Evolutionary conservation across 1,140 invertebrate genomes (phyloP), one percentile per base, ranked within the genome.

Genomic region (Drosophila paulistorum): DNA sequence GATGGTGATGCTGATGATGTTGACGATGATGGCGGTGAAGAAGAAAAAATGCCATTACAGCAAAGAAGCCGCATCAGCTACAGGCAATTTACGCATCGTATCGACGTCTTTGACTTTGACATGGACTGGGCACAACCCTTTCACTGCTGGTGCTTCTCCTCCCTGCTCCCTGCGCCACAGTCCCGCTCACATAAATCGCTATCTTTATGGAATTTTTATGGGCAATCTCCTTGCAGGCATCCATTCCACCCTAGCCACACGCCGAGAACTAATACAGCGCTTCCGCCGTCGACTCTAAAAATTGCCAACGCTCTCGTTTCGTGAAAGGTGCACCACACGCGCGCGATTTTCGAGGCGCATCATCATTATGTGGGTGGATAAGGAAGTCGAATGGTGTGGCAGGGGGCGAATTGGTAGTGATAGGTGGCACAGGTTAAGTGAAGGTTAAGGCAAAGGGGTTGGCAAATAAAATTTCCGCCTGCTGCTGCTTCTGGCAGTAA

Each of bases 121-220:
- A 83, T 74, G 73, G 84, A 80, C 62, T 69, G 65, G 83, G 67
- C 84, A 89, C 84, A 89, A 89, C 84, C 84, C 84, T 89, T 87
- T 87, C 71, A 72, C 76, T 30, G 71, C 61, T 72, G 6, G 1
- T 48, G 14, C 42, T 48, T 0, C 1, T 20, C n/a, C 42, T 48
- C 5, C n/a, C n/a, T 14, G 35, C 35, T 30, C 30, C 35, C n/a
- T 45, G 14, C 17, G 7, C 42, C 17, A 17, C 1, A 17, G 1
- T 51, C 45, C 45, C 45, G 45, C 57, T 69, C 59, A 72, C 82
- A 91, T 91, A 91, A 91, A 91, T 91, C 89, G 89, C 76, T 91
- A 91, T 91, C 89, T 91, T 91, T 91, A 91, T 91, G 89, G 89
- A 91, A 91, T 91, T 91, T 91, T 91, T 91, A 91, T 91, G 89